phyloP scores from a whole-genome alignment of 2,888 invertebrate species.

The Caenorhabditis plicata region DNA sequence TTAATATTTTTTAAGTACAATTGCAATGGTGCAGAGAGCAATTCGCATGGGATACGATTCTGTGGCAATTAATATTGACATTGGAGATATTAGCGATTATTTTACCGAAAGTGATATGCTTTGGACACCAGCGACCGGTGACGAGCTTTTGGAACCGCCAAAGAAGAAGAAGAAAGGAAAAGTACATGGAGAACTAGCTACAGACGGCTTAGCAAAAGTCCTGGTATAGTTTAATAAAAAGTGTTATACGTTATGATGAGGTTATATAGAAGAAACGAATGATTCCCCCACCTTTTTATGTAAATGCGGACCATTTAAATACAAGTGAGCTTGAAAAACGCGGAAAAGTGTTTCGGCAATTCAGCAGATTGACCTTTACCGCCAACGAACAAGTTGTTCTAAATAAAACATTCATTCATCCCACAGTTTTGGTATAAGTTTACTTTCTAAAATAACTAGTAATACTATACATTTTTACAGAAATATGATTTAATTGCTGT shows the following conservation, averaged over 20 bases:
- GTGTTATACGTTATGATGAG: background rate
- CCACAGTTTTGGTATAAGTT: slow-evolving; percentile 20
- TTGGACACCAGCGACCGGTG: slow-evolving; percentile 14
- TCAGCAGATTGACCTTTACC: slow-evolving; percentile 45
- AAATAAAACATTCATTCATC: slow-evolving; percentile 37
- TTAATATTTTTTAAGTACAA: slow-evolving; percentile 12
- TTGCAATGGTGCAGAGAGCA: slow-evolving; percentile 55
- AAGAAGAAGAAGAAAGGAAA: slow-evolving; percentile 53
- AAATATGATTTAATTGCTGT: slow-evolving; percentile 61
- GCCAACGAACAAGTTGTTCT: slow-evolving; percentile 39
- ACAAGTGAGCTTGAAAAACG: slow-evolving; percentile 40
- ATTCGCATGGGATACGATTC: slow-evolving; percentile 63
- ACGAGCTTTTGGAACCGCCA: slow-evolving; percentile 29
- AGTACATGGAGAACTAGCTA: slow-evolving; percentile 10
- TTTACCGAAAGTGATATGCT: slow-evolving; percentile 30
- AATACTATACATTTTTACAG: slow-evolving; percentile 8
- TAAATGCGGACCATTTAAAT: slow-evolving; percentile 53
- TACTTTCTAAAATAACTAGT: background rate
- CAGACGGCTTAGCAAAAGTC: slow-evolving; percentile 20
- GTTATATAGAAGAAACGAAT: slow-evolving; percentile 18
- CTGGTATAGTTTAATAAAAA: slow-evolving; percentile 2
- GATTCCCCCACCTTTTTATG: slow-evolving; percentile 61
- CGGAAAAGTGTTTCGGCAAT: slow-evolving; percentile 61
- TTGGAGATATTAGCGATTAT: slow-evolving; percentile 50
- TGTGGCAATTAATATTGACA: slow-evolving; percentile 62